phyloP scores from a whole-genome alignment of 2,888 invertebrate species.

The Ypsolopha scabrella region DNA sequence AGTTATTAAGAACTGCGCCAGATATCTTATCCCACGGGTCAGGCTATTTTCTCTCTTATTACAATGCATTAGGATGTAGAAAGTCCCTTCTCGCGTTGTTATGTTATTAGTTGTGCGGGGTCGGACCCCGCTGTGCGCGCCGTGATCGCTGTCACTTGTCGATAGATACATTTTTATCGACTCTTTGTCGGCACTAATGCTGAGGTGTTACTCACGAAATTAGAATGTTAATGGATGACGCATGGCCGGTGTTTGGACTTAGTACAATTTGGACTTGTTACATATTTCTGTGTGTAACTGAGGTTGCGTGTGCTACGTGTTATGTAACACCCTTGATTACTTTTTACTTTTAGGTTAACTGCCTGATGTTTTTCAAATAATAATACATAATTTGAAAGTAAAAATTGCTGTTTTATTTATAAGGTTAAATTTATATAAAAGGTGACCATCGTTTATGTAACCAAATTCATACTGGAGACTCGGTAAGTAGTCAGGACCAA shows the following conservation, averaged over 20 bases:
- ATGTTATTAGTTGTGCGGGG: conserved; percentile 57
- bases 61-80: too few relatives aligned
- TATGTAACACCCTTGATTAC: not conserved
- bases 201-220: conserved; percentile 65
- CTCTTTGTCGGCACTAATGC: conserved; percentile 61
- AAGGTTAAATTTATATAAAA: too few relatives aligned
- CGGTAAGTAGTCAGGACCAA: too few relatives aligned
- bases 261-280: conserved; percentile 17
- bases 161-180: conserved; percentile 57
- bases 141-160: conserved; percentile 27
- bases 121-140: conserved; percentile 48
- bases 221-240: conserved; percentile 66
- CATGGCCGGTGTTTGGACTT: conserved; percentile 45
- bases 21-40: too few relatives aligned
- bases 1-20: not conserved
- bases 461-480: too few relatives aligned
- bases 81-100: conserved; percentile 11
- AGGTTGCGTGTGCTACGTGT: not conserved
- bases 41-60: too few relatives aligned
- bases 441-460: too few relatives aligned
- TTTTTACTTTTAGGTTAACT: not conserved
- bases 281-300: not conserved
- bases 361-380: too few relatives aligned
- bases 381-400: too few relatives aligned
- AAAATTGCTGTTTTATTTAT: too few relatives aligned